Conservation (phyloP, 2,888 invertebrate species). For the Oxyscelio sp. region DNA sequence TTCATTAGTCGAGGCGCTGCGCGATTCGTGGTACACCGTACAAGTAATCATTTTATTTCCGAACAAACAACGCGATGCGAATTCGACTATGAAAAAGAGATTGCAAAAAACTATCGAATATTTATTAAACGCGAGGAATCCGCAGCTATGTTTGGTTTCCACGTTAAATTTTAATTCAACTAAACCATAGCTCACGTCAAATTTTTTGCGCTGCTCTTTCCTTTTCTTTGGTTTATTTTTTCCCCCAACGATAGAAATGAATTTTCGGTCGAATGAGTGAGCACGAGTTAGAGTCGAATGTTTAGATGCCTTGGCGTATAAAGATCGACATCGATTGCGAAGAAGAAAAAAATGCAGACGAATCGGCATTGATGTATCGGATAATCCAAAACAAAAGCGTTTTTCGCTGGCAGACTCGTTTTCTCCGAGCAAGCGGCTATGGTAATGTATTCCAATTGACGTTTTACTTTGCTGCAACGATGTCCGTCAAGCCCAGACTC, state of each 20-base stretch:
- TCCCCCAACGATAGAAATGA: conserved; percentile 6
- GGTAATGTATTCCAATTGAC: too few relatives aligned
- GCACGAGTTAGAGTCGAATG: neutral
- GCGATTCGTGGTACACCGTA: neutral
- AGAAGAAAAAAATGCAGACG: conserved; percentile 38
- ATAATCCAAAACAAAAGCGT: too few relatives aligned
- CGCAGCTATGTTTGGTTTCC: neutral
- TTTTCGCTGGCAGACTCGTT: too few relatives aligned
- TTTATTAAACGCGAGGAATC: conserved; percentile 24
- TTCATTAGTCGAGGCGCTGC: too few relatives aligned
- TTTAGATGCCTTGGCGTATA: conserved; percentile 26
- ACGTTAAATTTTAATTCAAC: conserved; percentile 35
- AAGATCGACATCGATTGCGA: conserved; percentile 32
- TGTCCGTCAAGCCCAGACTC: too few relatives aligned
- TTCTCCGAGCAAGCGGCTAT: too few relatives aligned
- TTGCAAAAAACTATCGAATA: conserved; percentile 16
- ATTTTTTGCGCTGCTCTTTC: conserved; percentile 16
- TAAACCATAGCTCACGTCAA: conserved; percentile 14
- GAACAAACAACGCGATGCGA: neutral
- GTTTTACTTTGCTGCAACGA: too few relatives aligned
- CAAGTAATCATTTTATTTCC: neutral
- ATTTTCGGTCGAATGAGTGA: conserved; percentile 9
- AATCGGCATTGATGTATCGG: too few relatives aligned
- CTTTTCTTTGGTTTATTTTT: neutral
- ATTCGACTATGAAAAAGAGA: neutral